Conservation (phyloP, 2,888 invertebrate species). For the Lacanobia wlatinum region DNA sequence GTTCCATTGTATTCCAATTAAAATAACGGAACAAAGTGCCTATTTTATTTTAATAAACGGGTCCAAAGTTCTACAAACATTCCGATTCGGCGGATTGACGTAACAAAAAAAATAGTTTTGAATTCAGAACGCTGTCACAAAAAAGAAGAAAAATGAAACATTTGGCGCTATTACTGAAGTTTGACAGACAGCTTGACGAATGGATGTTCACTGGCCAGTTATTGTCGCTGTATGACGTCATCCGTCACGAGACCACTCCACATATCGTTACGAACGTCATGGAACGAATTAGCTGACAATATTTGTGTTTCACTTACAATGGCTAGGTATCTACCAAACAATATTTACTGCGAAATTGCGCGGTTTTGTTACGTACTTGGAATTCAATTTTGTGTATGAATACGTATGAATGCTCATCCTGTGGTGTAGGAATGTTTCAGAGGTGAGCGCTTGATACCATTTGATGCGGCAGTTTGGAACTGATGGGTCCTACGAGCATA, state of each 20-base stretch:
- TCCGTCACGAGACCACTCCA: conserved; percentile 61
- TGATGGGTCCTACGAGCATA: conserved; percentile 2
- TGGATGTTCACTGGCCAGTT: conserved; percentile 53
- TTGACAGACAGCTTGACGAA: conserved; percentile 71
- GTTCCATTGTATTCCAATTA: conserved; percentile 6
- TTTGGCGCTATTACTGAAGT: conserved; percentile 52
- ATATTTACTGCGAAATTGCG: conserved; percentile 22
- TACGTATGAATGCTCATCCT: not conserved
- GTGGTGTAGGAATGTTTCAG: not conserved
- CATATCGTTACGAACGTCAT: conserved; percentile 32
- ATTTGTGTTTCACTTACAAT: conserved; percentile 34
- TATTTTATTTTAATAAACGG: conserved; percentile 13
- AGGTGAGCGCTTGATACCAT: not conserved
- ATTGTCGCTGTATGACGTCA: conserved; percentile 64
- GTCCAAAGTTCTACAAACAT: conserved; percentile 49
- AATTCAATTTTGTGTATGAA: not conserved
- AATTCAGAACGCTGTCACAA: conserved; percentile 23
- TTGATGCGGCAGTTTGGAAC: conserved; percentile 13
- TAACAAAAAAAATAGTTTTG: conserved; percentile 45
- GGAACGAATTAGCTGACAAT: conserved; percentile 45
- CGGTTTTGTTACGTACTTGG: not conserved
- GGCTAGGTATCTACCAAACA: not conserved
- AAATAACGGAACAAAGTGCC: conserved; percentile 10
- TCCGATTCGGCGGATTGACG: conserved; percentile 48
- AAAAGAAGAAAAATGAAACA: conserved; percentile 24